These are phyloP conservation scores for Hemichromis elongatus DNA, from an alignment of 2,113 vertebrate genomes.

Conservation along the genomic window DNA sequence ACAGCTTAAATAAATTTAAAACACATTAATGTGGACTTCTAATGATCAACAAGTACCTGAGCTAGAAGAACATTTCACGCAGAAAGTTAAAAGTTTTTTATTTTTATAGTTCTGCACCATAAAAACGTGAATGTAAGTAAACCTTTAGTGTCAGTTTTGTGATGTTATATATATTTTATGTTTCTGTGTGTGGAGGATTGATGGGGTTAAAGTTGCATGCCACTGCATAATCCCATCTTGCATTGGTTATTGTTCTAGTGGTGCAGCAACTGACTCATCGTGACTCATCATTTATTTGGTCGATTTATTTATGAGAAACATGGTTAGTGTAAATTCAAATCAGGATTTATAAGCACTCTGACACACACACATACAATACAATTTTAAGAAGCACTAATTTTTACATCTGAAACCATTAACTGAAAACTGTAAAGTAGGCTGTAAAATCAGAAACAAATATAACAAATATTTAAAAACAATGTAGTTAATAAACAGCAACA, in stretches of 20 bases:
- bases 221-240: not conserved
- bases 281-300: not conserved
- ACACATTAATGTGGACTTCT: not conserved
- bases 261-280: not conserved
- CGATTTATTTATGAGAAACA: not conserved
- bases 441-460: not conserved
- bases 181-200: not conserved
- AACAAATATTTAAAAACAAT: not conserved
- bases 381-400: not conserved
- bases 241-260: not conserved
- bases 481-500: not conserved
- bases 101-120: not conserved
- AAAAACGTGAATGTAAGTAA: not conserved
- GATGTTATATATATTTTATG: not conserved
- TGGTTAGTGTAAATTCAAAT: not conserved
- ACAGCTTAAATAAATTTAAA: not conserved
- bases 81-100: not conserved
- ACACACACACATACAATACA: not conserved
- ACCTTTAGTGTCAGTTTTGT: not conserved
- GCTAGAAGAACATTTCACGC: not conserved
- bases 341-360: not conserved
- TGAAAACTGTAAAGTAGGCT: not conserved
- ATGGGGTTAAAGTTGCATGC: rapidly evolving
- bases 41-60: not conserved
- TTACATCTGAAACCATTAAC: not conserved